Evolutionary conservation across 2,888 invertebrate species (phyloP), one percentile per base, ranked within the genome.

Genomic region (Conistra vaccinii): DNA sequence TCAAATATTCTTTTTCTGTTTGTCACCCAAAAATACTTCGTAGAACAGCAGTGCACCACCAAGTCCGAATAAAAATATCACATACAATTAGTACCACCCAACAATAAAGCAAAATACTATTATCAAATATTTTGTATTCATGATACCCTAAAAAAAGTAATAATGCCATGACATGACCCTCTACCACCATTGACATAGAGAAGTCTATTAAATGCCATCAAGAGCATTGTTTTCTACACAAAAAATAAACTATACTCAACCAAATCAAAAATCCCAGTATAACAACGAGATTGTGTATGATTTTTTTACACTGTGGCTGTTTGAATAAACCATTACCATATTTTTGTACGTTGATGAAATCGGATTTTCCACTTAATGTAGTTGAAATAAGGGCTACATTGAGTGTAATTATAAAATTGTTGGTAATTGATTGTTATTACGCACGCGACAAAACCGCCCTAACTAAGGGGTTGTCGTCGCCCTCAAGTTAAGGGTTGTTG

Each of bases 361-460:
- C 3, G 5, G 4, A 84, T 62, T 80, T 61, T 29, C 9, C 55
- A 26, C 77, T 75, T 67, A 86, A 84, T n/a, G 0, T 1, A 2
- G 20, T 69, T 7, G 69, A 14, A 42, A 67, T 85, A 84, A 83
- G 78, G 77, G 60, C 69, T 20, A 73, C 42, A 39, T 35, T 53
- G 3, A 57, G 60, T 70, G 68, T 65, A 69, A 70, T 69, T 1
- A 0, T 60, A 65, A 74, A 71, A 42, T 83, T 66, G 85, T 80
- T 83, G 81, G 73, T 85, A 76, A 67, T 82, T 89, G 84, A 91
- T 91, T 91, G 90, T 89, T 86, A 89, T 84, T 92, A 90, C 89
- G 92, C 94, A 94, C 94, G 93, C 92, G 94, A 91, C 93, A 86
- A 86, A 83, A 86, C 88, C 87, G 86, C 89, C 95, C 92, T 89